These are phyloP conservation scores for Sapajus apella DNA, from an alignment of 2,113 vertebrate genomes.

Conservation along the genomic window DNA sequence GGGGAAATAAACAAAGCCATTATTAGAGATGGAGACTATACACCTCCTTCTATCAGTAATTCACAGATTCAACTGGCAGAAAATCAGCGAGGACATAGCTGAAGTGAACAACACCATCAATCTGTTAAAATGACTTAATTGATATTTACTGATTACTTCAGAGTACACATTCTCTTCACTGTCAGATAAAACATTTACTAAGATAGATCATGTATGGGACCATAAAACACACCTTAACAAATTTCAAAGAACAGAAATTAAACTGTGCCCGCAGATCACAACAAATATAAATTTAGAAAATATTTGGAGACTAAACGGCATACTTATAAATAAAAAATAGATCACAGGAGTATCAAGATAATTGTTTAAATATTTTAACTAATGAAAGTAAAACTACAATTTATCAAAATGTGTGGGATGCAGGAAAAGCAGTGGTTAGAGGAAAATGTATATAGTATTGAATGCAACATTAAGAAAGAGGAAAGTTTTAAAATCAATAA, in stretches of 20 bases:
- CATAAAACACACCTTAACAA: not conserved
- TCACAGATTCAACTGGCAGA: not conserved
- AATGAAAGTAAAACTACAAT: not conserved
- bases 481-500: not conserved
- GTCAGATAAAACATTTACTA: not conserved
- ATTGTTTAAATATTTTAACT: not conserved
- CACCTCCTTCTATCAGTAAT: not conserved
- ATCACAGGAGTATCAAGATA: no score
- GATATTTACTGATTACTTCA: not conserved
- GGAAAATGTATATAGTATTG: not conserved
- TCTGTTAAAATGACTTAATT: not conserved
- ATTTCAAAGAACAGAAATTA: not conserved
- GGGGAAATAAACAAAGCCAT: not conserved
- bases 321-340: not conserved
- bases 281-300: not conserved
- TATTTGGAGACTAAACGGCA: not conserved
- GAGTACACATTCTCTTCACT: not conserved
- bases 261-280: not conserved
- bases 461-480: not conserved
- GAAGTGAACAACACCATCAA: not conserved
- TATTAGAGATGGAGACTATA: not conserved
- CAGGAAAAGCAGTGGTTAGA: not conserved
- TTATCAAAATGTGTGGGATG: not conserved
- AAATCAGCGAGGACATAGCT: not conserved
- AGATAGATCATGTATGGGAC: not conserved